Evolutionary conservation across 1,140 invertebrate genomes (phyloP).

Genomic region (Vanessa atalanta): DNA sequence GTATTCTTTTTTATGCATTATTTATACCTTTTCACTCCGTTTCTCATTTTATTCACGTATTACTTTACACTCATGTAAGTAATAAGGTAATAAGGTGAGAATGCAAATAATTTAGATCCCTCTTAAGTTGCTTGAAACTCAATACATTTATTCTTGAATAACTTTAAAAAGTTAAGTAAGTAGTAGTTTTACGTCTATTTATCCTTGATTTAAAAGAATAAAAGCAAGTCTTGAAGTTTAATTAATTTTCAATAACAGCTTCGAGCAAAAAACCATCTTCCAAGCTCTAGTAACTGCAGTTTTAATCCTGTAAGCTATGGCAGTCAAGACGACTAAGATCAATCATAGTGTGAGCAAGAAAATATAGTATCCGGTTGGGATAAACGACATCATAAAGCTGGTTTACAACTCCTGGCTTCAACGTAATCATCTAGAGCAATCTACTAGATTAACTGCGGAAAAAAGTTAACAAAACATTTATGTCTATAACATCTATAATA

Average conservation of each 20-base stretch:
- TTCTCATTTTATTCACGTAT: too few relatives aligned
- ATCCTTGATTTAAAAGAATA: too few relatives aligned
- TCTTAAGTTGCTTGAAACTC: too few relatives aligned
- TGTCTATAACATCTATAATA: too few relatives aligned
- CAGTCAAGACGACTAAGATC: slow-evolving; percentile 11
- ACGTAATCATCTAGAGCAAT: not conserved
- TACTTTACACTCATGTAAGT: too few relatives aligned
- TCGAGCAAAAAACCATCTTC: not conserved
- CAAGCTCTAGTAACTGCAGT: slow-evolving; percentile 3
- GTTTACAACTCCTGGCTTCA: slow-evolving; percentile 2
- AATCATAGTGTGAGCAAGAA: slow-evolving; percentile 19
- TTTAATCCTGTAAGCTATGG: slow-evolving; percentile 21
- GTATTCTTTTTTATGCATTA: too few relatives aligned
- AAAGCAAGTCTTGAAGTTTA: not conserved
- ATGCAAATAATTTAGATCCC: too few relatives aligned
- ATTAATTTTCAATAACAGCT: not conserved
- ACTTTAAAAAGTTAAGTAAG: too few relatives aligned
- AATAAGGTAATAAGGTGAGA: too few relatives aligned
- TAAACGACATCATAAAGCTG: slow-evolving; percentile 9
- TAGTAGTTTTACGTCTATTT: too few relatives aligned
- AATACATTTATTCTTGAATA: too few relatives aligned
- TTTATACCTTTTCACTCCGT: too few relatives aligned
- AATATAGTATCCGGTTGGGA: not conserved
- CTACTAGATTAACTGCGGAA: not conserved
- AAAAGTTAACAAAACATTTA: not conserved